phyloP scores from a whole-genome alignment of 2,888 invertebrate species.

The Caradrina clavipalpis region DNA sequence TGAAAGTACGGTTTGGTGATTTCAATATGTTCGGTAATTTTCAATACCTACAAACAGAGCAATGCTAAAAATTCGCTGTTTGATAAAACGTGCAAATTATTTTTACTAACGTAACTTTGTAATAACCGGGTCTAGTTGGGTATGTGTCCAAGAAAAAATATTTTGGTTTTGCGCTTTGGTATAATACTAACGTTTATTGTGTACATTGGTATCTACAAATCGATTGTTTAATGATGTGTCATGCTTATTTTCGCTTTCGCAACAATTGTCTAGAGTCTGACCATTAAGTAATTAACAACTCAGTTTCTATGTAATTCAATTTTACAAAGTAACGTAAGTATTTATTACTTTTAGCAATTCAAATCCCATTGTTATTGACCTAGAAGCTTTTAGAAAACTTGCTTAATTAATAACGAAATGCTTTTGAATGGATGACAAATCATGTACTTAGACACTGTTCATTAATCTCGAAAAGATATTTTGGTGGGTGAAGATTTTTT shows the following conservation, averaged over 20 bases:
- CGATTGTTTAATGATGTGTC: conserved; percentile 26
- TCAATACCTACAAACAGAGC: neutral
- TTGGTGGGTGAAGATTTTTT: conserved; percentile 5
- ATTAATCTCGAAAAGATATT: conserved; percentile 37
- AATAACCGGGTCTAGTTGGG: neutral
- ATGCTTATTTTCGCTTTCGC: conserved; percentile 26
- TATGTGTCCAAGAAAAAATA: neutral
- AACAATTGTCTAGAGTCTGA: conserved; percentile 22
- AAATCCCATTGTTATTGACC: conserved; percentile 54
- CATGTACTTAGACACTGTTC: conserved; percentile 24
- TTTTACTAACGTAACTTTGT: neutral
- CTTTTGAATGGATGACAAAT: conserved; percentile 54
- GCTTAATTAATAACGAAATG: conserved; percentile 45
- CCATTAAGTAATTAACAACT: conserved; percentile 25
- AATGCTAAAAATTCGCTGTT: conserved; percentile 5
- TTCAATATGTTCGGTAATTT: conserved; percentile 11
- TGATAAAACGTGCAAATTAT: neutral
- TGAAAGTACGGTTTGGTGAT: conserved; percentile 8
- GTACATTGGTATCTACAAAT: neutral
- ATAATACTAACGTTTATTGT: conserved; percentile 13
- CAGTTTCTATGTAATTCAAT: conserved; percentile 50
- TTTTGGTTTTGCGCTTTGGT: neutral
- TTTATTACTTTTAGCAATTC: conserved; percentile 39
- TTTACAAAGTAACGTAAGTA: conserved; percentile 48
- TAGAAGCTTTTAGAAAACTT: conserved; percentile 47